Conservation (phyloP, 2,113 vertebrate genomes). For the Aleadryas rufinucha region DNA sequence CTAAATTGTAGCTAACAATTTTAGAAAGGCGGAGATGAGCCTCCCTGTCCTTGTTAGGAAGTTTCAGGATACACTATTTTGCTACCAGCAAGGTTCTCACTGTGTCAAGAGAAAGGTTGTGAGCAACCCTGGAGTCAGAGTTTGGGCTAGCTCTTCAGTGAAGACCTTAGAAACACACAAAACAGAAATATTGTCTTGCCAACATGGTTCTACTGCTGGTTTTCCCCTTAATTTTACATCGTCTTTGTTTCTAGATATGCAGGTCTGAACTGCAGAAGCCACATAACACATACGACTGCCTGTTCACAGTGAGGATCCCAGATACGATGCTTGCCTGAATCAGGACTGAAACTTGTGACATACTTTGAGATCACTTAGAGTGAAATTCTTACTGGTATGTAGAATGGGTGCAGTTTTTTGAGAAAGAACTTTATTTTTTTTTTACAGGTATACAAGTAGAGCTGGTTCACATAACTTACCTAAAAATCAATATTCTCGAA, state of each 20-base stretch:
- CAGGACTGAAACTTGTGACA: not conserved
- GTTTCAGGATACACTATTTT: not conserved
- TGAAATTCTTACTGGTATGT: not conserved
- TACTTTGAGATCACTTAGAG: not conserved
- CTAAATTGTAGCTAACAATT: not conserved
- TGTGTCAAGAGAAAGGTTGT: not conserved
- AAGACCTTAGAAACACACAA: not conserved
- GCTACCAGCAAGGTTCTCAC: not conserved
- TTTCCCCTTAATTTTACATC: not conserved
- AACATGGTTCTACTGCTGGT: not conserved
- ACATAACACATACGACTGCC: not conserved
- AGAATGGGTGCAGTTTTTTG: not conserved
- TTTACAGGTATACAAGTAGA: not conserved
- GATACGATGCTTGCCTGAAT: not conserved
- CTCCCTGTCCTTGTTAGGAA: accelerated
- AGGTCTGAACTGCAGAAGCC: not conserved
- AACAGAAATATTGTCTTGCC: not conserved
- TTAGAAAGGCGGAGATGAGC: not conserved
- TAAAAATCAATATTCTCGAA: not conserved
- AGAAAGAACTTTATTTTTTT: not conserved
- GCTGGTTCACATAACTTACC: not conserved
- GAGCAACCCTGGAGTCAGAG: not conserved
- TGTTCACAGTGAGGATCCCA: accelerated
- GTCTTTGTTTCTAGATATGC: not conserved
- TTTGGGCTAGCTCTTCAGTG: not conserved